Base-by-base conservation (phyloP, 2,113 vertebrate species). In the Sardina pilchardus region DNA sequence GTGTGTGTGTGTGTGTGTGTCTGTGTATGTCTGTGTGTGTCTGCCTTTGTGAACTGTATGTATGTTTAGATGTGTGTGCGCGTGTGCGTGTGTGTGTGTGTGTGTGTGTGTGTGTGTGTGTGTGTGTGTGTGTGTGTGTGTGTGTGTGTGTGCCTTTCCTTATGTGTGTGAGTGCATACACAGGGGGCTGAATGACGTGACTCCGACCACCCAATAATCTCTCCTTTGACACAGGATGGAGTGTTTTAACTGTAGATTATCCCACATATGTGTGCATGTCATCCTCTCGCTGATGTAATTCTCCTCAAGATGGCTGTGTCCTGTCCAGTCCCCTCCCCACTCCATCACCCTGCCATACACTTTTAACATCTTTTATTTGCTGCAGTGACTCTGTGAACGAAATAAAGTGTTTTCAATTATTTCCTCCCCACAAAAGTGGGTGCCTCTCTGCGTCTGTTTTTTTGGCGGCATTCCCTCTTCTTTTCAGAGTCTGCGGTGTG, bases 381-480 rank as follows among this genome's bases (percentile, higher is more conserved):
- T 36, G 71, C 71, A 78, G 71, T 78, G 71, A 36, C 71, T 78
- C 26, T 78, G 71, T 78, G 71, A 78, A 78, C 30, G 30, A 78
- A 78, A 78, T 78, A 78, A 78, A 78, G 71, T 78, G 71, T 78
- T 78, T 78, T 78, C 71, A 78, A 78, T 78, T 36, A 17, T 78
- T 78, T 78, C 12, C 71, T 78, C 30, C 71, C 26, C 71, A 78
- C 71, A 17, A 36, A 36, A 78, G 71, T 78, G 34, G 71, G 14
- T 36, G 30, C 30, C 71, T 34, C 71, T 34, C 30, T 4, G 71
- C 71, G 4, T 78, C 26, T 78, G 2, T 78, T 78, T 78, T 75
- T 16, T 34, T 78, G 71, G 71, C 71, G 6, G 34, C 12, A 14
- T 16, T 36, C 71, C 34, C 30, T 78, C 34, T 4, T 14, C 71